These are phyloP conservation scores for Anas platyrhynchos DNA, from an alignment of 2,113 vertebrate species.

Conservation along the genomic window DNA sequence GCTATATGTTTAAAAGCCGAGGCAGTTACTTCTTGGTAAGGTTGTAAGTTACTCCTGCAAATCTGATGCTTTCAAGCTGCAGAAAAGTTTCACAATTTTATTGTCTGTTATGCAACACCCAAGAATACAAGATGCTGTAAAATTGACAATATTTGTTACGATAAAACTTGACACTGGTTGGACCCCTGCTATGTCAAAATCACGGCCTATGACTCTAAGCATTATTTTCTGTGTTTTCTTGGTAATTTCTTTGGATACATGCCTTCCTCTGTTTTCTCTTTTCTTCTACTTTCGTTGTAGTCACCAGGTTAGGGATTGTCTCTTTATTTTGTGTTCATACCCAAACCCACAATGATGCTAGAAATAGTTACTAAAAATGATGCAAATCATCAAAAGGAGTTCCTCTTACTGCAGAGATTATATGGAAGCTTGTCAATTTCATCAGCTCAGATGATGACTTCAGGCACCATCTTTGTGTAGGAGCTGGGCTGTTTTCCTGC, in stretches of 20 bases:
- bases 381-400: neutral
- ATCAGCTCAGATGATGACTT: neutral
- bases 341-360: neutral
- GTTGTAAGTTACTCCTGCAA: constrained; percentile 8
- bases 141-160: neutral
- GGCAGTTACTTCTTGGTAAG: neutral
- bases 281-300: neutral
- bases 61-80: constrained; percentile 1
- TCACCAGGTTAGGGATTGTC: neutral
- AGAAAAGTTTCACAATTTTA: neutral
- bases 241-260: neutral
- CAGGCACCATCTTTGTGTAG: neutral
- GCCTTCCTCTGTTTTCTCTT: neutral
- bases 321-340: neutral
- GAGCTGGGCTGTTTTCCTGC: neutral
- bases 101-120: neutral
- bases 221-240: neutral
- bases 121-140: neutral
- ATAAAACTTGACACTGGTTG: neutral
- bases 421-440: neutral
- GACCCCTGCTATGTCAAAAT: neutral
- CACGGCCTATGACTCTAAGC: neutral
- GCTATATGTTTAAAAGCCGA: constrained; percentile 5
- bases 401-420: neutral
- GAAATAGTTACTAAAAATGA: neutral